Evolutionary conservation across 2,888 invertebrate genomes (phyloP), one percentile per base, ranked within the genome.

Genomic region (Leptogaster cylindrica): DNA sequence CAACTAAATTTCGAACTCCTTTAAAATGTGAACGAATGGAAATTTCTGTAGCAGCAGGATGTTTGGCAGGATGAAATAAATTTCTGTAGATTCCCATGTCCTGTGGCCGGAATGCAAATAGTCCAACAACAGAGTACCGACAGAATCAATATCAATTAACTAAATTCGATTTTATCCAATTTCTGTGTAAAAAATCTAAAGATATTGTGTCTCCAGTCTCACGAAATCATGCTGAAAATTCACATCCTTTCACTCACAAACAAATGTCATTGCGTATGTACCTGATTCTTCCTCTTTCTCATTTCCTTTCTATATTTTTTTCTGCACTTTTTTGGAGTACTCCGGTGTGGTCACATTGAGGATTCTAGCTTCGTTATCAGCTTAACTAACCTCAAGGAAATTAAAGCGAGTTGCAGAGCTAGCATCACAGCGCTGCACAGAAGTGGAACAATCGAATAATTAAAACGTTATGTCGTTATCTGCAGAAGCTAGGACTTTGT

Each of bases 381-480:
- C n/a, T n/a, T n/a, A n/a, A n/a, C n/a, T n/a, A n/a, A 20, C 1
- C 10, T 10, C 20, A 6, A 44, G 16, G 12, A 44, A 44, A 14
- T 14, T 44, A 10, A 44, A 44, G 10, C 44, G 44, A 41, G 10
- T 18, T 18, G 14, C 14, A 14, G 16, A 18, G 18, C 18, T 41
- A 18, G 6, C 44, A 18, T n/a, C n/a, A n/a, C n/a, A n/a, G n/a
- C n/a, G n/a, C n/a, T n/a, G n/a, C 20, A 16, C 44, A 44, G 10
- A 16, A 18, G 20, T 20, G 44, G n/a, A 16, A 44, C 7, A 44
- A 44, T 44, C 18, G 18, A 20, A 16, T 44, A 44, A 44, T 44
- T 44, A 44, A 44, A 44, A 44, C 20, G 44, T 44, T 44, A 44
- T 44, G 18, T 44, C n/a, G n/a, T n/a, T n/a, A n/a, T n/a, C n/a